These are phyloP conservation scores for Scotopteryx bipunctaria DNA, from an alignment of 2,888 invertebrate genomes.

Conservation along the genomic window DNA sequence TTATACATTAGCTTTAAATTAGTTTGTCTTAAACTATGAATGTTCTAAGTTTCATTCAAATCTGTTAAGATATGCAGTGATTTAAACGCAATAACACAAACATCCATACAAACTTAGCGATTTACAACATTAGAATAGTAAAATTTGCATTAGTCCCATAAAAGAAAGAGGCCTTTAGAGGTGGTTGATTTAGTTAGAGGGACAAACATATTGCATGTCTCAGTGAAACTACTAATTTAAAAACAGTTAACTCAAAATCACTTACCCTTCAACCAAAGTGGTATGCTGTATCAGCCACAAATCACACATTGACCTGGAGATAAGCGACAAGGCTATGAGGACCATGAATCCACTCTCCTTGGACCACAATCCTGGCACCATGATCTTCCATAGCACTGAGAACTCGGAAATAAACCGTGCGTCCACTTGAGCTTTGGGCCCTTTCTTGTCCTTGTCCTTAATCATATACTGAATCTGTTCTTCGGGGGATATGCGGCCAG, in stretches of 20 bases:
- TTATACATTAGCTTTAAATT: too few species aligned
- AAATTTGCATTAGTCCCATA: too few species aligned
- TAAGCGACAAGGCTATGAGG: constrained; percentile 90
- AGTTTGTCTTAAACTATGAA: too few species aligned
- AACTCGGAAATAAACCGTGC: constrained; percentile 89
- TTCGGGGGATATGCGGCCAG: constrained; percentile 74
- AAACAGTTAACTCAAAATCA: constrained; percentile 17
- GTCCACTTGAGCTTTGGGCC: constrained; percentile 89
- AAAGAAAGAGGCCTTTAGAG: too few species aligned
- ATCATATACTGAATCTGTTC: constrained; percentile 92
- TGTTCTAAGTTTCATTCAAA: too few species aligned
- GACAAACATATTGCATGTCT: too few species aligned
- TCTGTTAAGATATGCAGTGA: too few species aligned
- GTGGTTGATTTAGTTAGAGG: too few species aligned
- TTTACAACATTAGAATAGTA: too few species aligned
- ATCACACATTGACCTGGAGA: constrained; percentile 96
- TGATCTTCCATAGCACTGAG: constrained; percentile 86
- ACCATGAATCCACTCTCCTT: constrained; percentile 89
- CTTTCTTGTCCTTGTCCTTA: constrained; percentile 85
- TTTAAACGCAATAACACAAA: too few species aligned
- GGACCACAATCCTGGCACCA: constrained; percentile 91
- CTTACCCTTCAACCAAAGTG: constrained; percentile 95
- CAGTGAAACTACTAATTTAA: too few species aligned
- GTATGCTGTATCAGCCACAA: constrained; percentile 98
- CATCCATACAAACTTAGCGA: too few species aligned